Evolutionary conservation across 2,113 vertebrate species (phyloP), one percentile per base, ranked within the genome.

Genomic region (Cavia porcellus): DNA sequence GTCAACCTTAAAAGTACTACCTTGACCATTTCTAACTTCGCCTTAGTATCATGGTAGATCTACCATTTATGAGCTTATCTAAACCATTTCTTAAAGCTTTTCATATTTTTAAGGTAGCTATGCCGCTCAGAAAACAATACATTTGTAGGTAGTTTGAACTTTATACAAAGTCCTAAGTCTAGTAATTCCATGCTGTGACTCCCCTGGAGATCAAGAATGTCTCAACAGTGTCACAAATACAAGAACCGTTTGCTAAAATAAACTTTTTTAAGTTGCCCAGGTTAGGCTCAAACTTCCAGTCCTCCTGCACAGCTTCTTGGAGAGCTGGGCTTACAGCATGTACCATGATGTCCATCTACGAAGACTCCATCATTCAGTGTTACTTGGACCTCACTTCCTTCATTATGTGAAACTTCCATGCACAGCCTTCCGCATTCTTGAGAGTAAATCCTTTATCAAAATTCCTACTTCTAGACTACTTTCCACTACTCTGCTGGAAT

Each of bases 71-170:
- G 47, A 86, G 47, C 28, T 83, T 61, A 42, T 79, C 61, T 86
- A 95, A 92, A 92, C 35, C 30, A 89, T 91, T 91, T 72, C 66
- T 86, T 89, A 13, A 92, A 92, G 75, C 28, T 84, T 50, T 77
- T 92, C 70, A 38, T 93, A 75, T n/a, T 57, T 42, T 95, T 79
- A 72, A 91, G n/a, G 55, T 32, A 79, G 38, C 87, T 79, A 15
- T 79, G 52, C 79, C 86, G 72, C 45, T 59, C 38, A 72, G 61
- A 84, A 84, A 38, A 92, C 50, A 83, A 57, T 97, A 89, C 45
- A 24, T 86, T 15, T 83, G 68, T 86, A 94, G 32, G 50, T 30
- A 38, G 35, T 80, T 47, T 86, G 68, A 72, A 86, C 25, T 35
- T 45, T 55, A 12, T 28, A 32, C 38, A 57, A 61, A 83, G 62